Base-by-base conservation (phyloP, 2,888 invertebrate genomes). In the Lithosia quadra region DNA sequence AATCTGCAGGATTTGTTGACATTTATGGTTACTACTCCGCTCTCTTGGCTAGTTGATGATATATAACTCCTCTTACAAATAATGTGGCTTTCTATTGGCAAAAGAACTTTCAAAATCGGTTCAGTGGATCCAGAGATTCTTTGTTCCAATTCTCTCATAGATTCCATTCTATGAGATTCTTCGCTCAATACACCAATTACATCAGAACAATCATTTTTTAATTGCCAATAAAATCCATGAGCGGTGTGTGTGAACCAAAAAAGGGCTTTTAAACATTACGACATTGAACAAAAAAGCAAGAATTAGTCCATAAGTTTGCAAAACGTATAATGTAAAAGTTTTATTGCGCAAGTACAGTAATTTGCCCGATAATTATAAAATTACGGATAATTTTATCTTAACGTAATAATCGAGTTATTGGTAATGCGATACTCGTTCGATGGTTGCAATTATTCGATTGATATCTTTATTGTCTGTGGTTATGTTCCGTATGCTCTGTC, bases 401-500 rank as follows among this genome's bases (percentile, higher is more conserved):
- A 49, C 80, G 69, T 73, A 62, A 28, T 65, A 13, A 64, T 65
- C 65, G n/a, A 65, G 58, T 58, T 63, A 58, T 65, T 53, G 58
- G 57, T 65, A 53, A 69, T 56, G 8, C 57, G 21, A 57, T 82
- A 80, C 69, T 69, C 49, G 63, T 67, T 56, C 67, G 64, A 24
- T 64, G 61, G 10, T n/a, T 57, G 39, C 3, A 61, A 66, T 61
- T 34, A 60, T 18, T 66, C 60, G 66, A 57, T 55, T 18, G 8
- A 5, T 49, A 67, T 43, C 24, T 61, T 61, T 24, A 22, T 56
- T 36, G 36, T 60, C 36, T 60, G 10, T 36, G n/a, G 33, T 34
- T 34, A 53, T 21, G 4, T 21, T 21, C n/a, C 21, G 21, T 18
- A 49, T 28, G 5, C 2, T 28, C 28, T 28, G 28, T 5, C 28